Percentiles rank a stretch among this genome's conserved stretches.
phyloP scores from a whole-genome alignment of 1,140 invertebrate species.

The Euglossa dilemma region DNA sequence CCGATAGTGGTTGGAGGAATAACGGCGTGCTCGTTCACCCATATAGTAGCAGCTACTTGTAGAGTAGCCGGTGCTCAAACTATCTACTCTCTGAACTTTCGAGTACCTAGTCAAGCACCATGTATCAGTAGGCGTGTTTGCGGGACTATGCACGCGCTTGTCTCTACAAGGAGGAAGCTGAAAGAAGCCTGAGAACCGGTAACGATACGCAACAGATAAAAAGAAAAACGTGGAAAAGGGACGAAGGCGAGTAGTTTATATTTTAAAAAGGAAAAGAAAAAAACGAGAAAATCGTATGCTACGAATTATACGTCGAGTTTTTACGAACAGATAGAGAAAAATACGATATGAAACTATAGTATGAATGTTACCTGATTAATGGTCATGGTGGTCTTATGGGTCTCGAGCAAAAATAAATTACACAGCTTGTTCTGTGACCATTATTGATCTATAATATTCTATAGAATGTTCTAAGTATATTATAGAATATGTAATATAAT shows the following conservation, averaged over 20 bases:
- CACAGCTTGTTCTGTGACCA: too few relatives aligned
- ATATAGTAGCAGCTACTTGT: constrained; percentile 44
- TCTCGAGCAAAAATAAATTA: too few relatives aligned
- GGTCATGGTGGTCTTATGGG: too few relatives aligned
- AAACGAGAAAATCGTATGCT: neutral
- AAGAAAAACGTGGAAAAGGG: neutral
- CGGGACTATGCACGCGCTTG: constrained; percentile 27
- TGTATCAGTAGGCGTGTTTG: constrained; percentile 13
- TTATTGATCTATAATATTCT: too few relatives aligned
- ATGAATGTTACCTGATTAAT: too few relatives aligned
- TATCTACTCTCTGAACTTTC: constrained; percentile 54
- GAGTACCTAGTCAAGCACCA: constrained; percentile 39
- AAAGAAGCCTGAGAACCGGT: constrained; percentile 22
- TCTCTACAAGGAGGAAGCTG: constrained; percentile 1
- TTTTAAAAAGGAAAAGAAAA: too few relatives aligned
- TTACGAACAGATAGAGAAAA: neutral
- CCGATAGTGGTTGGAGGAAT: constrained; percentile 17
- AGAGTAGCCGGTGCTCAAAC: constrained; percentile 58
- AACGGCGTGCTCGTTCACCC: constrained; percentile 24
- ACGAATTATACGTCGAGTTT: neutral
- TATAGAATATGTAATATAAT: too few relatives aligned
- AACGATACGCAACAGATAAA: neutral
- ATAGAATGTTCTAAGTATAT: too few relatives aligned
- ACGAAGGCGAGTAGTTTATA: too few relatives aligned
- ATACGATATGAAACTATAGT: neutral